Evolutionary conservation across 2,888 invertebrate genomes (phyloP), one percentile per base, ranked within the genome.

Genomic region (Nemotelus nigrinus): DNA sequence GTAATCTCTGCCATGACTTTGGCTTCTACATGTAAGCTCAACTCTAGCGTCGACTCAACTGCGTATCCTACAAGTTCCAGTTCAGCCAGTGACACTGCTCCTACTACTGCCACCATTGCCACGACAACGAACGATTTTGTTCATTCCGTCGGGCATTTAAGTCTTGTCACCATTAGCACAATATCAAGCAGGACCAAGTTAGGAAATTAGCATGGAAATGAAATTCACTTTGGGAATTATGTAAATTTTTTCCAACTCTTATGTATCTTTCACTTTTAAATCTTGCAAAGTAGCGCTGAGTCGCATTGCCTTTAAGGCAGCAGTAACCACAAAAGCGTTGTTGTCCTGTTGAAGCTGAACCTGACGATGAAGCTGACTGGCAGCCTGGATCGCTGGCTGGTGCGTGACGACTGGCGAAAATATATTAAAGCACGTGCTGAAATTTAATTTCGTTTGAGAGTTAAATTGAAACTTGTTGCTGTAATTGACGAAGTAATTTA

Each of bases 161-260:
- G 72, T 77, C 76, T 71, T 77, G 77, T 72, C 78, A 77, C 78
- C 78, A 78, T 78, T 78, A 78, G 78, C 78, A 78, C 78, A 77
- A 70, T 78, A 78, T 78, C 78, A 78, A 70, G 55, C 72, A 71
- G 10, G 76, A 77, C 77, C 78, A 79, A 79, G 77, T 79, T 79
- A 77, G 77, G 74, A 79, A 78, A 79, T 79, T 79, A 79, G 78
- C 78, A 79, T 79, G 78, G 77, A 79, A 79, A 79, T 79, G 78
- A 79, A 79, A 79, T 79, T 79, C 78, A 79, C 78, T 79, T 79
- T 77, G 74, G 78, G 77, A 77, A 79, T 79, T 79, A 79, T 74
- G 74, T 43, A 74, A 74, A 74, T 74, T 57, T 72, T 63, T 63
- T 8, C 25, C 74, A 57, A 50, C 70, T 70, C 25, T 70, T 70